These are phyloP conservation scores for Bubo bubo DNA, from an alignment of 2,113 vertebrate genomes.

Conservation along the genomic window DNA sequence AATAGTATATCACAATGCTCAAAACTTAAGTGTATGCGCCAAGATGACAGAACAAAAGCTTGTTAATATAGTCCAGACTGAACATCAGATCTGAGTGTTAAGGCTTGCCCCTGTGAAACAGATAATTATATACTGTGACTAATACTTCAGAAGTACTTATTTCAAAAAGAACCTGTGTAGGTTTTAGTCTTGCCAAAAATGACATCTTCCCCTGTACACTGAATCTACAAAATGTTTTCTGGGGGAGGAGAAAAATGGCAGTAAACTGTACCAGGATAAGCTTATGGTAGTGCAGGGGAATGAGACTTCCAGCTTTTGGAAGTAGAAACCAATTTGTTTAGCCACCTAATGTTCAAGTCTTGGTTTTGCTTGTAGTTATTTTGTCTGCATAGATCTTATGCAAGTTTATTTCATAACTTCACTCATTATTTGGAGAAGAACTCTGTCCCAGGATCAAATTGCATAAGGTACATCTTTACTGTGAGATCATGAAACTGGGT, in stretches of 20 bases:
- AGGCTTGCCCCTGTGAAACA: not conserved
- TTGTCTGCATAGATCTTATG: not conserved
- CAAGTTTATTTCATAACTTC: not conserved
- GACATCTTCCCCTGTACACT: not conserved
- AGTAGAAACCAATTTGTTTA: not conserved
- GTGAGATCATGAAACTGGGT: not conserved
- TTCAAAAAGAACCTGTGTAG: not conserved
- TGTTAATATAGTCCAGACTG: not conserved
- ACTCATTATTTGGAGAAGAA: not conserved
- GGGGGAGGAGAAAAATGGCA: not conserved
- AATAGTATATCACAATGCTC: not conserved
- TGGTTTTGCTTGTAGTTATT: not conserved
- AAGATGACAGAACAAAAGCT: not conserved
- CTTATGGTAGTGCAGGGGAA: not conserved
- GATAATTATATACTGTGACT: not conserved
- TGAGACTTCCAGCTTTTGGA: not conserved
- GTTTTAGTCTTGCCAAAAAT: not conserved
- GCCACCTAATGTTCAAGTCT: not conserved
- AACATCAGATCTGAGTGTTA: not conserved
- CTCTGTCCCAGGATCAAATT: not conserved
- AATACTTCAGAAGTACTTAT: not conserved
- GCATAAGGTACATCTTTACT: not conserved
- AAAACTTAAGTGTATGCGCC: not conserved
- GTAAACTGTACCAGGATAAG: not conserved
- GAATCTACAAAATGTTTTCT: not conserved